phyloP scores from a whole-genome alignment of 2,888 invertebrate species.

The Apamea monoglypha region DNA sequence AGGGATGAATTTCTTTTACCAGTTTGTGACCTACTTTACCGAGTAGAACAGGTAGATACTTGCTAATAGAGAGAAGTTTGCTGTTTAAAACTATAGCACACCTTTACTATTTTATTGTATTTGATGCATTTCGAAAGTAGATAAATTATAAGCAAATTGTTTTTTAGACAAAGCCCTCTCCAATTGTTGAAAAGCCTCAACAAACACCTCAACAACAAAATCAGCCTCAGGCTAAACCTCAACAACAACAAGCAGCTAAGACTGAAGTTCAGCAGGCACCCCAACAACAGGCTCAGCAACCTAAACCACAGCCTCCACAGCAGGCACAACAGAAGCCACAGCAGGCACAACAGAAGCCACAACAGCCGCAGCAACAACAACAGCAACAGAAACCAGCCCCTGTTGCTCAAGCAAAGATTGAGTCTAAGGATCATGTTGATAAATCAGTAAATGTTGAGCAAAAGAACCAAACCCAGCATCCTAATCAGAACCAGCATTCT shows the following conservation, averaged over 20 bases:
- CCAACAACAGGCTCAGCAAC: slow-evolving; percentile 63
- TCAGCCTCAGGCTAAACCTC: slow-evolving; percentile 46
- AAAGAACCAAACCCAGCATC: slow-evolving; percentile 72
- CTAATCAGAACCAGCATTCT: slow-evolving; percentile 47
- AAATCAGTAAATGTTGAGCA: slow-evolving; percentile 76
- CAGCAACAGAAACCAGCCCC: slow-evolving; percentile 69
- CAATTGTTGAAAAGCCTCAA: slow-evolving; percentile 64
- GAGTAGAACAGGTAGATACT: neutral
- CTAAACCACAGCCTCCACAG: slow-evolving; percentile 58
- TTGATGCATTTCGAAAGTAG: slow-evolving; percentile 7
- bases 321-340: slow-evolving; percentile 65
- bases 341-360: slow-evolving; percentile 63
- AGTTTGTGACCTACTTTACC: slow-evolving; percentile 27
- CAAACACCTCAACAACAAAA: slow-evolving; percentile 48
- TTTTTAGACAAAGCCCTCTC: slow-evolving; percentile 60
- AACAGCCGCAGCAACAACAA: slow-evolving; percentile 64
- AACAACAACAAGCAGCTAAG: slow-evolving; percentile 53
- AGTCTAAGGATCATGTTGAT: slow-evolving; percentile 80
- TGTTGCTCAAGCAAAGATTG: slow-evolving; percentile 70
- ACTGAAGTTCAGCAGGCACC: slow-evolving; percentile 60
- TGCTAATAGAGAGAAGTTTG: neutral
- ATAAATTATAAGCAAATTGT: neutral
- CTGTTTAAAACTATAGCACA: neutral
- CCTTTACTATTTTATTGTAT: too few species aligned
- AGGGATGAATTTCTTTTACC: neutral